Conservation (phyloP, 2,113 vertebrate species). For the Leucopternis melanops region DNA sequence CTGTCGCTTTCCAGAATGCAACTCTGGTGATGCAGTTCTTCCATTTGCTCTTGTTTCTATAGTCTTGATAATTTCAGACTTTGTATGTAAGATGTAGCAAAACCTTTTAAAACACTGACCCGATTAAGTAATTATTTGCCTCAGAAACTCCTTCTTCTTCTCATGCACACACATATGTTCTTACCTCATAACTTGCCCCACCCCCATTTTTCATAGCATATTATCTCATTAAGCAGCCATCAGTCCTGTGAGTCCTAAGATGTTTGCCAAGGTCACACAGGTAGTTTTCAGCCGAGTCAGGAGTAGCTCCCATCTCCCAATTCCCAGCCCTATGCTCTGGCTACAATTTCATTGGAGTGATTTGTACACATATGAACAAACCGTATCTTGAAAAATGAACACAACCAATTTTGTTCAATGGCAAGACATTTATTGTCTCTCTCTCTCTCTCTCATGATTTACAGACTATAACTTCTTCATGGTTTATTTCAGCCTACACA, state of each 20-base stretch:
- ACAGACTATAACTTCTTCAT: not conserved
- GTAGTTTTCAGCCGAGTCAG: conserved; percentile 26
- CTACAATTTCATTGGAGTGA: not conserved
- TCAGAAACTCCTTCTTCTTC: not conserved
- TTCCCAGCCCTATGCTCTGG: not conserved
- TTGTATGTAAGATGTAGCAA: not conserved
- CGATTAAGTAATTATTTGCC: not conserved
- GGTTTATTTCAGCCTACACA: not conserved
- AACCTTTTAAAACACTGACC: not conserved
- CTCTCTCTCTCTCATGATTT: not conserved
- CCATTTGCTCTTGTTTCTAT: not conserved
- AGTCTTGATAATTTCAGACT: not conserved
- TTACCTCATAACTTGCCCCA: not conserved
- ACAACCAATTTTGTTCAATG: not conserved
- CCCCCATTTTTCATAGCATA: not conserved
- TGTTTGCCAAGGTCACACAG: conserved; percentile 35
- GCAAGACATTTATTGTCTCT: not conserved
- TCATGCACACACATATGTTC: not conserved
- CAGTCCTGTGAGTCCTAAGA: not conserved
- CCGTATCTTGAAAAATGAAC: not conserved
- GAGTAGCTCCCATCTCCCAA: not conserved
- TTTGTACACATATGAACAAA: not conserved
- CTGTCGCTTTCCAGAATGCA: not conserved
- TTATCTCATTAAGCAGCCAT: conserved; percentile 32
- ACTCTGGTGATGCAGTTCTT: not conserved